These are phyloP conservation scores for Heterodera carotae DNA, from an alignment of 1,140 invertebrate genomes.

Conservation along the genomic window DNA sequence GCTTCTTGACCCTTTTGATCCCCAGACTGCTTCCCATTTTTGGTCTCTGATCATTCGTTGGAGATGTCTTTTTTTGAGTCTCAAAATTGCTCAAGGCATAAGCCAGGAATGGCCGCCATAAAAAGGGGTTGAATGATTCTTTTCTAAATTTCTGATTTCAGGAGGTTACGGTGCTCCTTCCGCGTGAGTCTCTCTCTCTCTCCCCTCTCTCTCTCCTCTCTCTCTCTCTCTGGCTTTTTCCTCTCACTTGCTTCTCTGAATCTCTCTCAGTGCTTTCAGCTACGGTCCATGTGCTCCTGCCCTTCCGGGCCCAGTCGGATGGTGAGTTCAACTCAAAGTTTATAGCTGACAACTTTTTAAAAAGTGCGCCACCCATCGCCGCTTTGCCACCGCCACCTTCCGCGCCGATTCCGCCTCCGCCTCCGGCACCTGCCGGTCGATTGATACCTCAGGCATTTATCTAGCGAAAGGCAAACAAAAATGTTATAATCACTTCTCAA, in stretches of 20 bases:
- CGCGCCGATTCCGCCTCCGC: conserved; percentile 23
- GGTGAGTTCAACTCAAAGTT: not conserved
- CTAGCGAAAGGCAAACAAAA: conserved; percentile 9
- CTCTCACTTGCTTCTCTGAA: no score
- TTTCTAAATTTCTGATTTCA: no score
- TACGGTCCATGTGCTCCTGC: conserved; percentile 1
- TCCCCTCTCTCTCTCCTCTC: no score
- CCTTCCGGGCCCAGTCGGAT: conserved; percentile 6
- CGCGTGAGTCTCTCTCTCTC: not conserved
- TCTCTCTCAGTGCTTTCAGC: not conserved
- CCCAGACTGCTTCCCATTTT: not conserved
- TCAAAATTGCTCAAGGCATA: no score
- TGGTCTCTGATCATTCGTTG: no score
- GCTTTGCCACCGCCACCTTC: conserved; percentile 2
- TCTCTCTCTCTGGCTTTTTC: no score
- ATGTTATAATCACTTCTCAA: conserved; percentile 24
- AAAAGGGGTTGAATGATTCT: no score
- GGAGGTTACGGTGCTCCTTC: not conserved
- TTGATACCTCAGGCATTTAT: conserved; percentile 52
- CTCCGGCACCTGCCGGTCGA: conserved; percentile 48
- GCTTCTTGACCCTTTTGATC: not conserved
- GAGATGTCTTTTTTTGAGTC: no score
- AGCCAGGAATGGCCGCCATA: no score
- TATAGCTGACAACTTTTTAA: no score
- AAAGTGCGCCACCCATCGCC: conserved; percentile 6